A percentile compares a stretch with the other conserved stretches of the same genome.
Evolutionary conservation across 2,888 invertebrate genomes (phyloP).

Genomic region (Perithous albicinctus): DNA sequence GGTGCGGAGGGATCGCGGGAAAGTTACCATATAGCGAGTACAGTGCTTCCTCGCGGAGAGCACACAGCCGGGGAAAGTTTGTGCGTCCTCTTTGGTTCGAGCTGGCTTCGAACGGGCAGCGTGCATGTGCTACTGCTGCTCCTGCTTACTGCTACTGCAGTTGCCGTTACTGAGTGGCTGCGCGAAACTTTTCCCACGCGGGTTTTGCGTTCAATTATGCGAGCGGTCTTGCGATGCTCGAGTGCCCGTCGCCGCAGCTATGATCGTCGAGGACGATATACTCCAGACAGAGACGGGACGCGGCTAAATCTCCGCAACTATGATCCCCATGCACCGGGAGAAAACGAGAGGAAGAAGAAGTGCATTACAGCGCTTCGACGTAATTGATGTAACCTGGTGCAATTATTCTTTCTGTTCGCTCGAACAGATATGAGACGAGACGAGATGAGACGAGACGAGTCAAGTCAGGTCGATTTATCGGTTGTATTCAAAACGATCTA

Average conservation of each 20-base stretch:
- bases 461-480: slow-evolving; percentile 35
- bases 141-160: slow-evolving; percentile 9
- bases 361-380: slow-evolving; percentile 42
- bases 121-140: not conserved
- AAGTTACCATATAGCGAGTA: slow-evolving; percentile 29
- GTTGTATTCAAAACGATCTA: slow-evolving; percentile 25
- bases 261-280: slow-evolving; percentile 41
- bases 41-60: slow-evolving; percentile 9
- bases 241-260: slow-evolving; percentile 12
- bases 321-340: not conserved
- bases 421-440: slow-evolving; percentile 26
- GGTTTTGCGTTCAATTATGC: slow-evolving; percentile 67
- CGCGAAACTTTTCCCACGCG: slow-evolving; percentile 66
- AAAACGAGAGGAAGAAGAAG: slow-evolving; percentile 57
- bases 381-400: slow-evolving; percentile 62
- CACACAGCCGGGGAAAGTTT: slow-evolving; percentile 48
- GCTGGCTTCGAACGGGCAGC: not conserved
- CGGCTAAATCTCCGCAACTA: slow-evolving; percentile 13
- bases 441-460: slow-evolving; percentile 21
- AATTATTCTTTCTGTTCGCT: slow-evolving; percentile 25
- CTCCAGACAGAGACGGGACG: slow-evolving; percentile 16
- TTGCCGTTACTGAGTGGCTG: slow-evolving; percentile 19
- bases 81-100: slow-evolving; percentile 46
- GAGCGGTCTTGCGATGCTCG: slow-evolving; percentile 39
- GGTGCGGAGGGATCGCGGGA: slow-evolving; percentile 32